phyloP scores from a whole-genome alignment of 2,797 vertebrate species.

The Antennarius maculatus region DNA sequence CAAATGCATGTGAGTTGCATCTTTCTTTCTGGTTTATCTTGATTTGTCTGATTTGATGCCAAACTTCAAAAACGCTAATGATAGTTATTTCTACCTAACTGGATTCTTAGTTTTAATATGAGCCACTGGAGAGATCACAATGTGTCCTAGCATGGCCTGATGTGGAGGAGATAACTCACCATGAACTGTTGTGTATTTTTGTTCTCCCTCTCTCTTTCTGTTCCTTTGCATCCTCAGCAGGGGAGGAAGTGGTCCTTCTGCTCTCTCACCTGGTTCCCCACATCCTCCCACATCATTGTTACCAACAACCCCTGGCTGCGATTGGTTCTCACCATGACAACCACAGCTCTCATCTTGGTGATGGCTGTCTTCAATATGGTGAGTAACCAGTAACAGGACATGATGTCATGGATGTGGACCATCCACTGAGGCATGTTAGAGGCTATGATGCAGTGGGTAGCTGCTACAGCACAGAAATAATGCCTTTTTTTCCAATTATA shows the following conservation, averaged over 20 bases:
- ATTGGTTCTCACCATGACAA: constrained; percentile 90
- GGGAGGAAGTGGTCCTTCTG: constrained; percentile 89
- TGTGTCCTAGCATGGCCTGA: too few species aligned
- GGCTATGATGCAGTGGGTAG: neutral
- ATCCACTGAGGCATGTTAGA: neutral
- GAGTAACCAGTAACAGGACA: constrained; percentile 59
- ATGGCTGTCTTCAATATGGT: constrained; percentile 99
- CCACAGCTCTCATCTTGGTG: constrained; percentile 90
- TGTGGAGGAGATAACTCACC: too few species aligned
- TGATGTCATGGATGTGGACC: neutral
- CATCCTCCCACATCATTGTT: constrained; percentile 89
- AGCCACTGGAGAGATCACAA: too few species aligned
- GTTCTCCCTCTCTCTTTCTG: neutral
- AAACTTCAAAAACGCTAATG: too few species aligned
- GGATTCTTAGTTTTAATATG: too few species aligned
- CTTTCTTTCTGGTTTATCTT: too few species aligned
- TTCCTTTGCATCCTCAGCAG: constrained; percentile 80
- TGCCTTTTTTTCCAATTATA: neutral
- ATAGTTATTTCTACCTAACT: too few species aligned
- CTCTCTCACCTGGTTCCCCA: constrained; percentile 87
- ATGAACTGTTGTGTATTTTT: neutral
- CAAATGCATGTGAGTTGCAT: too few species aligned
- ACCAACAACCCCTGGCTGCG: constrained; percentile 93
- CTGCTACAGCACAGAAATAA: neutral
- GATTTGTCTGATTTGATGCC: too few species aligned